phyloP scores from a whole-genome alignment of 2,888 invertebrate genomes.

The Drosophila barbarae region DNA sequence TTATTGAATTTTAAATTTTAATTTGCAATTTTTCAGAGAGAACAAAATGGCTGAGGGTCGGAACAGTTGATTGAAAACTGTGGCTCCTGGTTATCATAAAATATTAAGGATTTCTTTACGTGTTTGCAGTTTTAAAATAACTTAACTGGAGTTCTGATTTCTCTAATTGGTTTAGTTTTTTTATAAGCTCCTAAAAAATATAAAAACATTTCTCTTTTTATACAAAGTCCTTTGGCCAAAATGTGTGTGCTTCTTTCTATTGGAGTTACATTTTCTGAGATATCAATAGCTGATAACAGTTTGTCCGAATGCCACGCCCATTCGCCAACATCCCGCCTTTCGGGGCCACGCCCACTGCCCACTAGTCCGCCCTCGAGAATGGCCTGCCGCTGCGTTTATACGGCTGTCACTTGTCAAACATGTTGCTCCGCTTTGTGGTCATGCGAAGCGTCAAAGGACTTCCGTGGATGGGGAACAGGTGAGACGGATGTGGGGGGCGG shows the following conservation, averaged over 20 bases:
- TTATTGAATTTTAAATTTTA: conserved; percentile 74
- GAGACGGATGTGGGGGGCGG: not conserved
- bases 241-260: not conserved
- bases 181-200: too few species aligned
- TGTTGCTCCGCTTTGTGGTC: conserved; percentile 55
- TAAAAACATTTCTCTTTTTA: not conserved
- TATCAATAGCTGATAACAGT: conserved; percentile 2
- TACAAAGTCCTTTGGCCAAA: not conserved
- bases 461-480: not conserved
- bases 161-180: not conserved
- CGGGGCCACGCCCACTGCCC: conserved; percentile 19
- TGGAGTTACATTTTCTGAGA: not conserved
- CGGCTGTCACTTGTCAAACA: conserved; percentile 61
- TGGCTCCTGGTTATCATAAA: not conserved
- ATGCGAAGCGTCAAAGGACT: conserved; percentile 40
- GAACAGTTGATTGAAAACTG: conserved; percentile 13
- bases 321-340: not conserved
- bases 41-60: not conserved
- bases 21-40: conserved; percentile 56
- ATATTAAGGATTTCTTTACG: not conserved
- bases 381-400: conserved; percentile 9
- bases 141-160: not conserved
- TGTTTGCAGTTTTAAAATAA: not conserved
- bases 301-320: conserved; percentile 7
- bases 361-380: conserved; percentile 1